Evolutionary conservation across 2,888 invertebrate species (phyloP), one percentile per base, ranked within the genome.

Genomic region (Cantharis flavilabris): DNA sequence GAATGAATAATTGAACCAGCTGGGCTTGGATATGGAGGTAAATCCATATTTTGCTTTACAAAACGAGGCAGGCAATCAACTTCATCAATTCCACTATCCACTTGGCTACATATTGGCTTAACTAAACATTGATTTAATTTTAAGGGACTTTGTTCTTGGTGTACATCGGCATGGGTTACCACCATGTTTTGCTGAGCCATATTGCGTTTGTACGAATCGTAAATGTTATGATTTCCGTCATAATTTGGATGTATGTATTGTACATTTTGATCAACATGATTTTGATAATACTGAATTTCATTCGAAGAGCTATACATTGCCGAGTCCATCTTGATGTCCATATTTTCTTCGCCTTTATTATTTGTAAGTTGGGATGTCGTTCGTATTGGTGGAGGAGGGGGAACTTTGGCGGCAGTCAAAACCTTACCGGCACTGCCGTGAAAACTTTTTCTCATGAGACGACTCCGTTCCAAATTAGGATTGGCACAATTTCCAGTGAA

Each of bases 361-460:
- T 91, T 92, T 87, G 92, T 94, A 88, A 97, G 93, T 84, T 96
- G 94, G 84, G 96, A 96, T 88, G 96, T 96, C 84, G 95, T 96
- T 81, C 96, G 91, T 84, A 96, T 90, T 72, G 96, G 97, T 70
- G 95, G 95, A 13, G 96, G 96, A 11, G 94, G 94, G 26, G 95
- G 95, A 16, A 96, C 96, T 89, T 96, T 96, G 16, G 95, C 94
- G 75, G 93, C 94, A 14, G 95, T 95, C 79, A 96, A 87, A 83
- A 95, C 94, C 85, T 96, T 94, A 0, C 95, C 95, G 28, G 93
- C 93, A 85, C 95, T 96, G 64, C 95, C 95, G 84, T 96, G 96
- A 87, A 96, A 96, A 87, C 96, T 96, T 86, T 96, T 96, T 83
- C 96, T 91, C 96, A 97, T 96, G 76, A 96, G 89, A 84, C 95